Percentiles rank a stretch among this genome's conserved stretches.
These are phyloP conservation scores for Lanius collurio DNA, from an alignment of 2,113 vertebrate genomes.

Conservation along the genomic window DNA sequence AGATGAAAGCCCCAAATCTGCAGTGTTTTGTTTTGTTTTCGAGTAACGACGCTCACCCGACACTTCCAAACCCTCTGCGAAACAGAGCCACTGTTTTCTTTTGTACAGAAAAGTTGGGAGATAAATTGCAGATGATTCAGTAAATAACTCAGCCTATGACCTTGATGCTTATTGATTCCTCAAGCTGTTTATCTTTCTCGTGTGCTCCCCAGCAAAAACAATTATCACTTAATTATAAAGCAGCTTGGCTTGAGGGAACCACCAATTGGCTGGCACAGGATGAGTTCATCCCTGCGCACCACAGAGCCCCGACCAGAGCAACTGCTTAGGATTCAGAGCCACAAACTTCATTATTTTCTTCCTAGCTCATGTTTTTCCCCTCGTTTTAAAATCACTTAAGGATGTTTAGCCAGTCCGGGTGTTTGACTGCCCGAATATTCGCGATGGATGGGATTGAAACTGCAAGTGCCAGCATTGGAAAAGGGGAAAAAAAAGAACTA, in stretches of 20 bases:
- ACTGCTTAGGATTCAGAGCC: slow-evolving; percentile 74
- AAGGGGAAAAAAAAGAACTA: neutral
- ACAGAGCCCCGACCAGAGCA: slow-evolving; percentile 39
- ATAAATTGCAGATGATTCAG: slow-evolving; percentile 74
- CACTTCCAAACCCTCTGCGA: slow-evolving; percentile 7
- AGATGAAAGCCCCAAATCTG: neutral
- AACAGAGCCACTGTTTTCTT: slow-evolving; percentile 40
- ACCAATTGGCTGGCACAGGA: slow-evolving; percentile 66
- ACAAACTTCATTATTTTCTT: slow-evolving; percentile 71
- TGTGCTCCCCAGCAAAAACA: slow-evolving; percentile 74
- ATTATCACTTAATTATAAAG: slow-evolving; percentile 85
- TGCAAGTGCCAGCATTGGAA: neutral
- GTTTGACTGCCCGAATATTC: neutral
- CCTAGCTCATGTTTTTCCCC: slow-evolving; percentile 31
- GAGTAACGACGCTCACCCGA: neutral
- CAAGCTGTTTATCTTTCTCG: slow-evolving; percentile 79
- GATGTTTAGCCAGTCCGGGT: slow-evolving; percentile 35
- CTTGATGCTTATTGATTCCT: slow-evolving; percentile 82
- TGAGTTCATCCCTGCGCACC: slow-evolving; percentile 68
- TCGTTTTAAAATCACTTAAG: slow-evolving; percentile 68
- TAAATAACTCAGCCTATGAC: slow-evolving; percentile 81
- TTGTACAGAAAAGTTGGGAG: slow-evolving; percentile 61
- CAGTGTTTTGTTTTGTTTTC: neutral
- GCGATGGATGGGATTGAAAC: neutral
- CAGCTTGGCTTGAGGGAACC: slow-evolving; percentile 73